A percentile compares a stretch with the other conserved stretches of the same genome.
Conservation (phyloP, 1,140 invertebrate genomes). For the Penaeus indicus region DNA sequence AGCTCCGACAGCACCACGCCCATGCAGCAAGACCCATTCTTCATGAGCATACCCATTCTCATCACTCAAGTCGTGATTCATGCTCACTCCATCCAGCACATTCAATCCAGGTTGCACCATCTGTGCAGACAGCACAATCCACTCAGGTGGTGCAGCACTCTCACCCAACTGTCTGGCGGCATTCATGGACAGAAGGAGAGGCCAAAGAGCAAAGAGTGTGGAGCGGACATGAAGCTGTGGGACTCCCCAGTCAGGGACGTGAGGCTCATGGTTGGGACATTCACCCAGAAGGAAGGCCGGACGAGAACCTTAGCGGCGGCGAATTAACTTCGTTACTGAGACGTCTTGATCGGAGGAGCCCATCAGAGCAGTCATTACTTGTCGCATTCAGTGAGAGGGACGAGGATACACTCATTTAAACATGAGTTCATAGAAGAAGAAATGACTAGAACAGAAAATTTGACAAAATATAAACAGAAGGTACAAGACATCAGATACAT, state of each 20-base stretch:
- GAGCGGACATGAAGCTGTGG: neutral
- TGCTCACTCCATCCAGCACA: neutral
- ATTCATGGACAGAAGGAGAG: conserved; percentile 58
- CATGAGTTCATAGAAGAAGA: neutral
- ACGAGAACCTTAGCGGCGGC: conserved; percentile 76
- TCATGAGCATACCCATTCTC: neutral
- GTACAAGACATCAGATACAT: conserved; percentile 31
- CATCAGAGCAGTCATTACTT: conserved; percentile 78
- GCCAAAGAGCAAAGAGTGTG: conserved; percentile 46
- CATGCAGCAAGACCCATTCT: no score
- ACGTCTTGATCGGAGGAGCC: conserved; percentile 73
- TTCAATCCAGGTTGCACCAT: neutral
- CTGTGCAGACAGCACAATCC: conserved; percentile 20
- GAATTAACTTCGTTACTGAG: conserved; percentile 76
- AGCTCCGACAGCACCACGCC: no score
- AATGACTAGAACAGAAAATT: neutral
- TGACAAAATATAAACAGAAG: neutral
- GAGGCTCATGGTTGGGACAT: conserved; percentile 25
- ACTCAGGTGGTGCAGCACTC: neutral
- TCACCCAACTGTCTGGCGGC: conserved; percentile 55
- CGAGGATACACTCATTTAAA: conserved; percentile 81
- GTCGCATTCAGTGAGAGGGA: conserved; percentile 81
- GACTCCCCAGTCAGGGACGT: no score
- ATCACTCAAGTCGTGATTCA: neutral
- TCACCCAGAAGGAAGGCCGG: conserved; percentile 75